phyloP scores from a whole-genome alignment of 53 echinoderm and acorn worm species.

The Luidia sarsii region DNA sequence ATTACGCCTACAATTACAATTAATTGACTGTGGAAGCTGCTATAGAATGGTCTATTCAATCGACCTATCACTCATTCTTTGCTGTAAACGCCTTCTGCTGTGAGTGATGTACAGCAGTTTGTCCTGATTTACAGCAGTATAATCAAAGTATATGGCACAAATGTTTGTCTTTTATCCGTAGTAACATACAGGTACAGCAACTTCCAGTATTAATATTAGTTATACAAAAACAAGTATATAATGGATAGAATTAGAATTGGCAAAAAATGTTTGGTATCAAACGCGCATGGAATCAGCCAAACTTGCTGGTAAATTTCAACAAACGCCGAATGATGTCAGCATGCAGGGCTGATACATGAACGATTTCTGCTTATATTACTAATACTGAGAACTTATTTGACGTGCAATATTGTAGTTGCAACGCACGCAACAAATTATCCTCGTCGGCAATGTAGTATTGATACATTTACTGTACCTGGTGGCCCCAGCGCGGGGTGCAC shows the following conservation, averaged over 20 bases:
- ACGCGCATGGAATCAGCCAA: neutral
- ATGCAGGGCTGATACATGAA: neutral
- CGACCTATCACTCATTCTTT: neutral
- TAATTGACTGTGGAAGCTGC: neutral
- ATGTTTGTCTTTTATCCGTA: neutral
- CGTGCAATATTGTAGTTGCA: neutral
- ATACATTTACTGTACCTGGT: neutral
- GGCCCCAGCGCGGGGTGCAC: neutral
- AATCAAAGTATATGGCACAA: neutral
- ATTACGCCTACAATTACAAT: too few relatives aligned
- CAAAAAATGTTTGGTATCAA: neutral
- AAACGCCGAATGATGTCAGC: slow-evolving; percentile 9
- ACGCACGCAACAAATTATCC: slow-evolving; percentile 8
- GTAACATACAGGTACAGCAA: neutral
- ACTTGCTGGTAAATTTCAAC: neutral
- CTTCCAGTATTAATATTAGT: neutral
- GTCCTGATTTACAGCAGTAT: slow-evolving; percentile 1
- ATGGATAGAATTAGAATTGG: neutral
- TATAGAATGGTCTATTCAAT: neutral
- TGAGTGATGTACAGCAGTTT: slow-evolving; percentile 36
- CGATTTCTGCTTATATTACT: neutral
- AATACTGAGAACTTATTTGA: neutral
- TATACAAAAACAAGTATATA: neutral
- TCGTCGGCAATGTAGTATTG: slow-evolving; percentile 33
- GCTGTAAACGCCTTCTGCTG: slow-evolving; percentile 8